A percentile compares a stretch with the other conserved stretches of the same genome.
These are phyloP conservation scores for Protaetia brevitarsis DNA, from an alignment of 1,140 invertebrate species.

Conservation along the genomic window DNA sequence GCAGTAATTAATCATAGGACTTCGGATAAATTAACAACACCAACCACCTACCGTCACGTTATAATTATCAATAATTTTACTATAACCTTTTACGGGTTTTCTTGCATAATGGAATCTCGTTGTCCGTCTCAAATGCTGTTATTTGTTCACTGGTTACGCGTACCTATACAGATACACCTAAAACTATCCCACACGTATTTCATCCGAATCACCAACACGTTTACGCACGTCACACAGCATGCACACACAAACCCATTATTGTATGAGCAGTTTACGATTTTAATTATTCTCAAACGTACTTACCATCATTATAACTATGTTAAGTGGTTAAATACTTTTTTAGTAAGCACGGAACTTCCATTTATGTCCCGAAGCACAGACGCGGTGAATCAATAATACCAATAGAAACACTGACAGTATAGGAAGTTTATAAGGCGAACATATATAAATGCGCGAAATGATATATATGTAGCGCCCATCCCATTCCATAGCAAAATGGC, in stretches of 20 bases:
- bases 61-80: slow-evolving; percentile 40
- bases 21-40: not conserved
- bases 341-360: not conserved
- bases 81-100: slow-evolving; percentile 35
- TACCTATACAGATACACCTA: slow-evolving; percentile 30
- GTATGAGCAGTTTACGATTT: not conserved
- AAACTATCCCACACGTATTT: slow-evolving; percentile 37
- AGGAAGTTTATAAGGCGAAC: slow-evolving; percentile 12
- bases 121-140: slow-evolving; percentile 20
- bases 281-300: slow-evolving; percentile 12
- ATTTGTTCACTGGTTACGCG: not conserved
- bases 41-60: slow-evolving; percentile 30
- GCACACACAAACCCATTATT: not conserved
- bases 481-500: slow-evolving; percentile 14
- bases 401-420: not conserved
- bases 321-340: not conserved
- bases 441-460: not conserved
- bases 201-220: slow-evolving; percentile 36
- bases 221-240: slow-evolving; percentile 33
- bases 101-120: slow-evolving; percentile 37
- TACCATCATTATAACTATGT: not conserved
- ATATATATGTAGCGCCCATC: slow-evolving; percentile 2
- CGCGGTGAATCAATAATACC: no score
- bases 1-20: slow-evolving; percentile 3
- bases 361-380: not conserved